These are phyloP conservation scores for Diadumene lineata DNA, from an alignment of 92 coral and sea anemone genomes.

Conservation along the genomic window DNA sequence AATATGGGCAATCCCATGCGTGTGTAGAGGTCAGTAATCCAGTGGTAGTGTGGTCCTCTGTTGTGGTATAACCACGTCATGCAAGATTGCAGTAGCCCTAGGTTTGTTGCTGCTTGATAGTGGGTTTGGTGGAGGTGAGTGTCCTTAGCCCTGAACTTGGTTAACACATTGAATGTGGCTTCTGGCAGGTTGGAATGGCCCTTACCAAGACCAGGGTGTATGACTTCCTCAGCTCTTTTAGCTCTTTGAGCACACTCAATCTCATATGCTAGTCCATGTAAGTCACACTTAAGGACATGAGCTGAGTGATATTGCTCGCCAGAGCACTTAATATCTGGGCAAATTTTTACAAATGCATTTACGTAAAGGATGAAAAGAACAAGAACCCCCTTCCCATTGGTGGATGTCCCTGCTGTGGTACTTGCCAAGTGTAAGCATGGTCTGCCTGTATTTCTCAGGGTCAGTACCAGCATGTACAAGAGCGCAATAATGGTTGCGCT, in stretches of 20 bases:
- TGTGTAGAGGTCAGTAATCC: slow-evolving; percentile 17
- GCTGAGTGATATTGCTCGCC: slow-evolving; percentile 44
- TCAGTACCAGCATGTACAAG: no score
- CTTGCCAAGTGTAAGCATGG: no score
- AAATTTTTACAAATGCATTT: no score
- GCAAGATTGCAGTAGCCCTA: slow-evolving; percentile 32
- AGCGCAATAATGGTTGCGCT: no score
- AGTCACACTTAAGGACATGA: slow-evolving; percentile 30
- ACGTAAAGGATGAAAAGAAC: no score
- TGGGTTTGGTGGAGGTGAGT: slow-evolving; percentile 37
- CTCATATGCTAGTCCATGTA: slow-evolving; percentile 55
- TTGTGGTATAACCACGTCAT: background rate
- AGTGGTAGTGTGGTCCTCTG: slow-evolving; percentile 19
- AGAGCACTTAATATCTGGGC: slow-evolving; percentile 9
- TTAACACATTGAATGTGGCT: slow-evolving; percentile 15
- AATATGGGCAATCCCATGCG: background rate
- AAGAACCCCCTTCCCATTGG: no score
- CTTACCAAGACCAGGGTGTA: slow-evolving; percentile 13
- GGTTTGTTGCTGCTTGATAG: slow-evolving; percentile 48
- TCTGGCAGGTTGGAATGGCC: slow-evolving; percentile 25
- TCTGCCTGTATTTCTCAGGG: no score
- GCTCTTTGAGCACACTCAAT: slow-evolving; percentile 49
- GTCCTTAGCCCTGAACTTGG: slow-evolving; percentile 17
- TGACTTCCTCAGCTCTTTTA: slow-evolving; percentile 28
- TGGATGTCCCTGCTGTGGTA: no score